Base-by-base conservation (phyloP, 2,888 invertebrate genomes). In the Sturmia bella region DNA sequence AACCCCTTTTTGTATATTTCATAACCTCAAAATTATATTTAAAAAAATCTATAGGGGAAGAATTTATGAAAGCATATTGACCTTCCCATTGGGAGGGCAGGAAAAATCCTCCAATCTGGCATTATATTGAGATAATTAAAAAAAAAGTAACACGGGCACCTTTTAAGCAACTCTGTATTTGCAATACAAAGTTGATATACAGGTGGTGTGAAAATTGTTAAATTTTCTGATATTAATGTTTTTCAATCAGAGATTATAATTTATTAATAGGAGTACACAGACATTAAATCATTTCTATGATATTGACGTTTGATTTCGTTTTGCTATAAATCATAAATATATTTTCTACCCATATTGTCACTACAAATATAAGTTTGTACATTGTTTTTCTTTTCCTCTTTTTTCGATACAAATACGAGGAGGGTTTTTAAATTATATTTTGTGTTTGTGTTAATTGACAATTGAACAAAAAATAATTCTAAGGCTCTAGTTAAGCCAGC, bases 211-310 rank as follows among this genome's bases (percentile, higher is more conserved):
- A 79, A 73, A 54, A 79, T 73, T 17, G 2, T 52, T 54, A 21
- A 19, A 19, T 45, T 45, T 61, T 37, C 41, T 13, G 32, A 1
- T 19, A 21, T 45, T 54, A 32, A 32, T 24, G 2, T 24, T 17
- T 61, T 19, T 32, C 27, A 13, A 12, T 19, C 1, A 37, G 1
- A 24, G 19, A 37, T 68, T 41, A 45, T 13, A 64, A 48, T 61
- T 56, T 48, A 54, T 72, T 78, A 45, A 64, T 50, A 39, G n/a
- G 2, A 50, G 43, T 43, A 37, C 48, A n/a, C 37, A 50, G 61
- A 56, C 73, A 74, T 74, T 80, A 74, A 80, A 80, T 74, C 63
- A 80, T 69, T 50, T 69, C 24, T 43, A 11, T 24, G 32, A 72
- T 72, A 59, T 66, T 72, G 72, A 73, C 54, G 66, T 52, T 59